These are phyloP conservation scores for Eupeodes luniger DNA, from an alignment of 2,888 invertebrate species.

Conservation along the genomic window DNA sequence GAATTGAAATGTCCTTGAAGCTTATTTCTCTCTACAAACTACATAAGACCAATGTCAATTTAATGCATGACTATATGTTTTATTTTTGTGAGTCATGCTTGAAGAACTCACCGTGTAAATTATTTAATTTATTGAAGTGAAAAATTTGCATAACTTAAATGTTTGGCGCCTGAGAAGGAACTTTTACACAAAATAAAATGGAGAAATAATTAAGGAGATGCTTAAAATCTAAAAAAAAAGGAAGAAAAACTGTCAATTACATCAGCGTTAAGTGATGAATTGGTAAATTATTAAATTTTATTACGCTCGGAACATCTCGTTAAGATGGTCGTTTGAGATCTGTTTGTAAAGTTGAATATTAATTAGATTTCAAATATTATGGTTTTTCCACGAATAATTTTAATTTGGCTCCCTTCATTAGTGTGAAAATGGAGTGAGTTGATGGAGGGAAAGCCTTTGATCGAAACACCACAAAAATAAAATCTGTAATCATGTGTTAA, in stretches of 20 bases:
- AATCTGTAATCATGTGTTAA: background rate
- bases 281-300: background rate
- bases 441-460: too few species aligned
- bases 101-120: background rate
- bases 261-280: background rate
- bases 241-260: background rate
- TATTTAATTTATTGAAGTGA: slow-evolving; percentile 1
- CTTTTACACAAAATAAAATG: background rate
- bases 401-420: too few species aligned
- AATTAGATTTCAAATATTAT: background rate
- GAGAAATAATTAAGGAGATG: background rate
- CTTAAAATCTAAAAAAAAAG: background rate
- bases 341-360: background rate
- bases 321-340: background rate
- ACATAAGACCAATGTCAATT: background rate
- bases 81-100: background rate
- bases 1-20: background rate
- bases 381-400: too few species aligned
- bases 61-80: background rate
- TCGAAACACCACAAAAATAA: too few species aligned
- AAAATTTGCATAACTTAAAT: slow-evolving; percentile 4
- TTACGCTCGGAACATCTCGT: background rate
- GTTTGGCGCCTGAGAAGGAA: background rate
- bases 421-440: too few species aligned
- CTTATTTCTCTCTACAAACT: background rate